Base-by-base conservation (phyloP, 23 tunicate species). In the Trididemnum nubilum region DNA sequence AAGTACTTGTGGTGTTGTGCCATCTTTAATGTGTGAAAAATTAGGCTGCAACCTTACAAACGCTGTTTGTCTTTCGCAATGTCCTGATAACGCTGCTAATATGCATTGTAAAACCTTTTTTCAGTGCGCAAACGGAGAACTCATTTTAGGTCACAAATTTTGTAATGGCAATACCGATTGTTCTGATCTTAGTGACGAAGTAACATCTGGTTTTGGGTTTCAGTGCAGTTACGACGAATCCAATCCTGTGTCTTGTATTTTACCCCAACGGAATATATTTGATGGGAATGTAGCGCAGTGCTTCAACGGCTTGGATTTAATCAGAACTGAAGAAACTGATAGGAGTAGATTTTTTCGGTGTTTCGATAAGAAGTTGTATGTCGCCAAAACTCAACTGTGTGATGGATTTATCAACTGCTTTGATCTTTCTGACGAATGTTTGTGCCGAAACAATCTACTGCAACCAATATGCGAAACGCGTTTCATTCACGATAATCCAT, bases 261-360 rank as follows among this genome's bases (percentile, higher is more conserved):
- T 73, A 19, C 79, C 79, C 5, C 79, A 73, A 49, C 61, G 59
- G 58, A 73, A 73, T 73, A n/a, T 73, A 30, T 12, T 36, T 49
- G 79, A 73, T 61, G 67, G n/a, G n/a, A 26, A 61, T 61, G n/a
- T 26, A 3, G 5, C 22, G 5, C 67, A 61, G 29, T 61, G 67
- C 67, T n/a, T 3, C n/a, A 26, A 61, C 26, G 22, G 22, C 4
- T 12, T n/a, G n/a, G 67, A 61, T n/a, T 24, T 26, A 12, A 3
- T 3, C 67, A 61, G n/a, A n/a, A 61, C 5, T n/a, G 29, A 22
- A 12, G 18, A 49, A 49, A 18, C 74, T 83, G 4, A 83, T 89
- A 88, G 88, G 73, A 0, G 33, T 83, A 30, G 78, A 83, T 36
- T 77, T 89, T 7, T 52, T 79, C 4, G 51, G 59, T n/a, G 50